Conservation (phyloP, 2,113 vertebrate species). For the Daboia siamensis region DNA sequence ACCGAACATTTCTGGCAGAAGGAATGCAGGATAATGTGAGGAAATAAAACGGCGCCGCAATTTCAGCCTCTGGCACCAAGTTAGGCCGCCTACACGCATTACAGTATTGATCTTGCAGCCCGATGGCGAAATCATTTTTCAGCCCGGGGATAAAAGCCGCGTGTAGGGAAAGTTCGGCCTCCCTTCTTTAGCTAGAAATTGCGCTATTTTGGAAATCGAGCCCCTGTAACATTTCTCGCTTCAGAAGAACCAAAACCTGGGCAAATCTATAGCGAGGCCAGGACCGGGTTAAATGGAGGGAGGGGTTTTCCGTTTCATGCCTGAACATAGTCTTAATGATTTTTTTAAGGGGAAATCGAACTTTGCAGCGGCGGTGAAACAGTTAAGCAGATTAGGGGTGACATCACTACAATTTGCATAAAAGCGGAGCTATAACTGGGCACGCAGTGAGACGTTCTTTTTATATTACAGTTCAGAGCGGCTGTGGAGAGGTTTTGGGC, state of each 20-base stretch:
- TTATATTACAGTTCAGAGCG: constrained; percentile 51
- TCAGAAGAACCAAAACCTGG: too few species aligned
- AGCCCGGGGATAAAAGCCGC: background rate
- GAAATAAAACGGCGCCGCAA: background rate
- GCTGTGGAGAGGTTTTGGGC: constrained; percentile 28
- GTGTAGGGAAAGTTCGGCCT: background rate
- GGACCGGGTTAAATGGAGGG: background rate
- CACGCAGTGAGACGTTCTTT: constrained; percentile 34
- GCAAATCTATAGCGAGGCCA: background rate
- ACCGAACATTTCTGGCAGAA: background rate
- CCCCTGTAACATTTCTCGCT: background rate
- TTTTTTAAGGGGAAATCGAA: constrained; percentile 5
- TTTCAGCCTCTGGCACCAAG: background rate
- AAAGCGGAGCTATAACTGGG: constrained; percentile 60
- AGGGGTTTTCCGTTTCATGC: background rate
- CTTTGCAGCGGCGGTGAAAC: constrained; percentile 33
- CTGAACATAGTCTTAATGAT: background rate
- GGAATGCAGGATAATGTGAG: background rate
- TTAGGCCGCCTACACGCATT: background rate
- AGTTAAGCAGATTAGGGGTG: constrained; percentile 34
- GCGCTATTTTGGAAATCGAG: background rate
- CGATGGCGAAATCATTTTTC: background rate
- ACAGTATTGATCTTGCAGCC: too few species aligned
- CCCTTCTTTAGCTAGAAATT: background rate
- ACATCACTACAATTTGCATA: constrained; percentile 65